phyloP scores from a whole-genome alignment of 2,888 invertebrate species.

The Acleris emargana region DNA sequence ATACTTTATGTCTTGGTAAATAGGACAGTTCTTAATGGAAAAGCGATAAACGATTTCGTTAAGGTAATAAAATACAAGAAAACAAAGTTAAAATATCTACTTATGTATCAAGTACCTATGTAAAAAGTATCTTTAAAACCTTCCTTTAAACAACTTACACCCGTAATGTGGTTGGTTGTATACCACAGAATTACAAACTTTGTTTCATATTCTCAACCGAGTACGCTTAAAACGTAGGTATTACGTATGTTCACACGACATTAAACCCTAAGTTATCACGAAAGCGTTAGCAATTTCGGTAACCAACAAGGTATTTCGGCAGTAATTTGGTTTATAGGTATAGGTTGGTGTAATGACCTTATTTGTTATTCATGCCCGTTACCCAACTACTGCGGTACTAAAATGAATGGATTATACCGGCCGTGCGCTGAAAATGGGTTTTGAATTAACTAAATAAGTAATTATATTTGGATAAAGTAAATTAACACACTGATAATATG shows the following conservation, averaged over 20 bases:
- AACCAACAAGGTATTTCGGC: slow-evolving; percentile 47
- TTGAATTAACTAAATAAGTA: slow-evolving; percentile 25
- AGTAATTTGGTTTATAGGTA: slow-evolving; percentile 41
- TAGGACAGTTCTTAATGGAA: no score
- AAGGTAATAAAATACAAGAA: no score
- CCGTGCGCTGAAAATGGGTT: slow-evolving; percentile 18
- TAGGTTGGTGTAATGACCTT: slow-evolving; percentile 42
- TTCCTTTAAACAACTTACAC: no score
- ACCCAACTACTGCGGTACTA: slow-evolving; percentile 37
- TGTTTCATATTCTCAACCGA: no score
- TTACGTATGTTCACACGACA: slow-evolving; percentile 5
- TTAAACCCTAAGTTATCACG: slow-evolving; percentile 15
- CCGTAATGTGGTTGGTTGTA: no score
- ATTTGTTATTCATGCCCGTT: slow-evolving; percentile 45
- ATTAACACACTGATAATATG: background rate
- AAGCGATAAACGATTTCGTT: no score
- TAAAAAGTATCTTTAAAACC: no score
- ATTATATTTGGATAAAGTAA: slow-evolving; percentile 14
- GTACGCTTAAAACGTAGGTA: background rate
- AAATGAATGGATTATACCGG: slow-evolving; percentile 40
- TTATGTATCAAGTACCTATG: no score
- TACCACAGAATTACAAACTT: no score
- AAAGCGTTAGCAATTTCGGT: slow-evolving; percentile 49
- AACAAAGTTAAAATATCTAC: no score
- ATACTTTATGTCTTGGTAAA: no score